Base-by-base conservation (phyloP, 2,888 invertebrate species). In the Trissoscelio sp. region DNA sequence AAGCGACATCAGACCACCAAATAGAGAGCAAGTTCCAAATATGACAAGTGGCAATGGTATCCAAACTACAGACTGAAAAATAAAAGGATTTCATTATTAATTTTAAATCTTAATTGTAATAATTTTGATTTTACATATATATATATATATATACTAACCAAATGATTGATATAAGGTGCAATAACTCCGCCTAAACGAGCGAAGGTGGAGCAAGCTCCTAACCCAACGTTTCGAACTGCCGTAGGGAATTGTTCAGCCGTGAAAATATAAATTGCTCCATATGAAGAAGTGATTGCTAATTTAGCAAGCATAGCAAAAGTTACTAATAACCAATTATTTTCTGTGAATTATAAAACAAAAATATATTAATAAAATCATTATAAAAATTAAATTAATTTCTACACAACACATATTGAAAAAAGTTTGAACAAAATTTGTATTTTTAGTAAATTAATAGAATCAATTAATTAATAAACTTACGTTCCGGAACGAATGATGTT, bases 161-260 rank as follows among this genome's bases (percentile, higher is more conserved):
- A 88, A 75, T 93, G 90, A 86, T 94, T 94, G 66, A 94, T 92
- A 82, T 93, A 93, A 7, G 94, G 94, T 3, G 94, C 94, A 20
- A 94, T 89, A 44, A 94, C 93, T 37, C 94, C 94, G 11, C 94
- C 94, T 48, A 94, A 90, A 79, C 94, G 91, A 6, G 94, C 94
- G 83, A 93, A 93, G 74, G 94, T 94, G 2, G 94, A 94, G 58
- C 94, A 93, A 6, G 94, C 93, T 7, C 95, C 95, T 44, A 94
- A 90, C 24, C 94, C 94, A 39, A 94, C 94, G 85, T 94, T 94
- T 82, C 94, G 91, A 44, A 96, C 94, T 12, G 95, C 95, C 5
- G 95, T 95, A 12, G 95, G 95, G 86, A 95, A 96, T 88, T 95
- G 95, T 90, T 96, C 95, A 0, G 95, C 94, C 0, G 95, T 94